Evolutionary conservation across 2,113 vertebrate genomes (phyloP).

Genomic region (Acrocephalus kingi): DNA sequence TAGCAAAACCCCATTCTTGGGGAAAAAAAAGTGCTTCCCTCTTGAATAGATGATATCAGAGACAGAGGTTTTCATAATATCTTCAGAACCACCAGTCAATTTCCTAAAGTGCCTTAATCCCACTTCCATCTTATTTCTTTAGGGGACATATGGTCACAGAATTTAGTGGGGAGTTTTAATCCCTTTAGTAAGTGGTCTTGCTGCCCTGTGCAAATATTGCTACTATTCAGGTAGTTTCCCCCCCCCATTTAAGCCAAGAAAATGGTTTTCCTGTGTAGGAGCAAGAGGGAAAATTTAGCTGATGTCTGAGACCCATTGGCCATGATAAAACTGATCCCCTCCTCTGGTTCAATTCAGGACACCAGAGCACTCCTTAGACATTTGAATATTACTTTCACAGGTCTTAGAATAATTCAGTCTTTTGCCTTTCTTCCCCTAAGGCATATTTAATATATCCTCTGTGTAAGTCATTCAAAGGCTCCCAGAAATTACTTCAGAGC

Average conservation of each 20-base stretch:
- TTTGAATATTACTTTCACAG: background rate
- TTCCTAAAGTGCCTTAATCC: conserved; percentile 8
- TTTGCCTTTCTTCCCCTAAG: background rate
- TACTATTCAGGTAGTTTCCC: background rate
- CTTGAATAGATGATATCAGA: background rate
- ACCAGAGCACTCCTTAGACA: background rate
- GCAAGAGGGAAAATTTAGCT: background rate
- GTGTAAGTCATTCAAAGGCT: background rate
- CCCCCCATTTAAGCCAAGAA: background rate
- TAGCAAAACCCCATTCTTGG: background rate
- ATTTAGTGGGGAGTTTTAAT: background rate
- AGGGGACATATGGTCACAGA: background rate
- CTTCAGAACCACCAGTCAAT: background rate
- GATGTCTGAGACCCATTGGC: background rate
- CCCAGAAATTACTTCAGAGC: background rate
- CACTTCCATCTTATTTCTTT: background rate
- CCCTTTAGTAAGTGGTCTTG: background rate
- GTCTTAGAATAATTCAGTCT: background rate
- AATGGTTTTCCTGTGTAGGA: background rate
- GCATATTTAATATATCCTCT: background rate
- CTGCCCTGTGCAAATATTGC: background rate
- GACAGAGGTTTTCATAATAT: background rate
- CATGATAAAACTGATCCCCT: background rate
- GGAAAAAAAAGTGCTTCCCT: background rate
- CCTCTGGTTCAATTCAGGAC: background rate